phyloP scores from a whole-genome alignment of 1,140 invertebrate genomes.

The Forficula auricularia region DNA sequence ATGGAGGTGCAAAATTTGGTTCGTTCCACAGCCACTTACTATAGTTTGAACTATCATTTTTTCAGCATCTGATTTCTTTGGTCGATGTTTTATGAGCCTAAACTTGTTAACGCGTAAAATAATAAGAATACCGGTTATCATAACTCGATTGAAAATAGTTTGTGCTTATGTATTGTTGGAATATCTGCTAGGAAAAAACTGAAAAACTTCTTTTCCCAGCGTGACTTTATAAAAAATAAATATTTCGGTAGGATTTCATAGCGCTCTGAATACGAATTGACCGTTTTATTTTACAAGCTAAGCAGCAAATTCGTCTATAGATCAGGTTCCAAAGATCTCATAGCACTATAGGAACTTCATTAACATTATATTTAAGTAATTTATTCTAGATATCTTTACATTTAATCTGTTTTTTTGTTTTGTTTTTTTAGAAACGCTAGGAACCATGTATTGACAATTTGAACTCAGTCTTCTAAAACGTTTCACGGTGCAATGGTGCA shows the following conservation, averaged over 20 bases:
- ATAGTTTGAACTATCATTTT: too few relatives aligned
- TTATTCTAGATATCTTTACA: conserved; percentile 5
- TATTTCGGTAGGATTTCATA: conserved; percentile 4
- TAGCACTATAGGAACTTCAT: conserved; percentile 8
- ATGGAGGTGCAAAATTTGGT: too few relatives aligned
- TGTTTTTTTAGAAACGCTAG: conserved; percentile 6
- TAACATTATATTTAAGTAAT: conserved; percentile 7
- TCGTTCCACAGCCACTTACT: too few relatives aligned
- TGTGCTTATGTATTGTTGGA: too few relatives aligned
- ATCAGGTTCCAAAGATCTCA: conserved; percentile 4
- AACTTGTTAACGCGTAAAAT: too few relatives aligned
- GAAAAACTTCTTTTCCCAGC: too few relatives aligned
- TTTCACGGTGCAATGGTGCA: conserved; percentile 3
- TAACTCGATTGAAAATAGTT: too few relatives aligned
- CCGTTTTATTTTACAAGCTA: conserved; percentile 8
- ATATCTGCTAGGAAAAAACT: too few relatives aligned
- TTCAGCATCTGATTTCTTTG: too few relatives aligned
- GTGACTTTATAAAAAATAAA: not conserved
- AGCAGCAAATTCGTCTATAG: not conserved
- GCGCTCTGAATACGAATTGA: not conserved
- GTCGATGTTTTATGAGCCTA: too few relatives aligned
- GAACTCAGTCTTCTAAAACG: conserved; percentile 7
- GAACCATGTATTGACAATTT: conserved; percentile 6
- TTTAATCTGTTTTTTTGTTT: not conserved
- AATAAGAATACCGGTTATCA: too few relatives aligned